Conservation (phyloP, 30 jellyfish, hydroid and myxozoan genomes). For the Turritopsis dohrnii region DNA sequence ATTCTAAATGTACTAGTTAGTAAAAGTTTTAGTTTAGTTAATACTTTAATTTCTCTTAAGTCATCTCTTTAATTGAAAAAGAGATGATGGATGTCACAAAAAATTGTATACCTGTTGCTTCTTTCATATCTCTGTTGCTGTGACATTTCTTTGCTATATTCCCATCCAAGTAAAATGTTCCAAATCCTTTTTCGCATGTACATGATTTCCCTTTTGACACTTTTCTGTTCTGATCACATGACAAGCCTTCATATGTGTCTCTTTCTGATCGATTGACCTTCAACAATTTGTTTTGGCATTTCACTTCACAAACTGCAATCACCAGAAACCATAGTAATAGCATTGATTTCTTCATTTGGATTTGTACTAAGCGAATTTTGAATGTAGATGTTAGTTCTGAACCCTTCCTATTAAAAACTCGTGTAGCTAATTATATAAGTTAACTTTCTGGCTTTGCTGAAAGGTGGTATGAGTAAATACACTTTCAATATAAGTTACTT, state of each 20-base stretch:
- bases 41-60: no score
- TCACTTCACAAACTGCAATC: not conserved
- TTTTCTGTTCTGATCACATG: not conserved
- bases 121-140: not conserved
- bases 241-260: not conserved
- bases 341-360: not conserved
- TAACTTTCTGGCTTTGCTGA: no score
- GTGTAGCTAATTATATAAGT: no score
- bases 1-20: no score
- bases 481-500: no score
- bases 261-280: not conserved
- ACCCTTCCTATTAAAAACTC: no score
- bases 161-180: not conserved
- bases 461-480: no score
- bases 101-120: not conserved
- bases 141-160: not conserved
- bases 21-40: no score
- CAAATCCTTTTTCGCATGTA: not conserved
- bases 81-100: no score
- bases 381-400: no score
- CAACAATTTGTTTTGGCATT: not conserved
- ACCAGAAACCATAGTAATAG: not conserved
- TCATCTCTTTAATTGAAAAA: no score
- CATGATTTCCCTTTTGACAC: not conserved
- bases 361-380: not conserved